phyloP scores from a whole-genome alignment of 2,888 invertebrate genomes.

The Laspeyria flexula region DNA sequence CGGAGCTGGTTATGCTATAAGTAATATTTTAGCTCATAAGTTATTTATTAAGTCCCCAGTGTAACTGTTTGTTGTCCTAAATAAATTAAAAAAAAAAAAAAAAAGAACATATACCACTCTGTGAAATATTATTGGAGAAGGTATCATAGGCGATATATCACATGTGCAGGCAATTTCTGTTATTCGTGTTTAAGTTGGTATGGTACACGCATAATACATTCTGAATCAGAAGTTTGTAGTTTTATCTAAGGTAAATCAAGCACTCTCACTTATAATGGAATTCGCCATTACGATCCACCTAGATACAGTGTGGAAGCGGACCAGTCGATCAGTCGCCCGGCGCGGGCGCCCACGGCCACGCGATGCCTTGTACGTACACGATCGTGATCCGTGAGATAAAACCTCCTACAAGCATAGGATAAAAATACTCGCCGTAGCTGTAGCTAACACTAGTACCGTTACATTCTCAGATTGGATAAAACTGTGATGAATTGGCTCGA shows the following conservation, averaged over 20 bases:
- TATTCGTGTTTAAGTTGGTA: too few relatives aligned
- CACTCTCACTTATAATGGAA: constrained; percentile 65
- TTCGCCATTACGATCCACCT: constrained; percentile 53
- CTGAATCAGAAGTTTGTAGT: constrained; percentile 20
- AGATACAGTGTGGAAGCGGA: constrained; percentile 53
- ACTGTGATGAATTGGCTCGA: constrained; percentile 16
- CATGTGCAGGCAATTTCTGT: too few relatives aligned
- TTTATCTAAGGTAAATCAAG: constrained; percentile 29
- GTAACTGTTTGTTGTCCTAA: too few relatives aligned
- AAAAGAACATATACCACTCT: too few relatives aligned
- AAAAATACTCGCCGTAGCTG: constrained; percentile 19
- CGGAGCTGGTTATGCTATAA: too few relatives aligned
- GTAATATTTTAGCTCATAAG: too few relatives aligned
- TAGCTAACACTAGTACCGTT: constrained; percentile 21
- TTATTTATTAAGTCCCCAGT: too few relatives aligned
- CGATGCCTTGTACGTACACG: constrained; percentile 25
- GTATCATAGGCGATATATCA: too few relatives aligned
- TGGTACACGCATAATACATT: neutral
- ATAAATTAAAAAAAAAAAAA: too few relatives aligned
- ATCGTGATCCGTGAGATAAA: constrained; percentile 27
- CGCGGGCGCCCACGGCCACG: constrained; percentile 53
- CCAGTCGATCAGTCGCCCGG: constrained; percentile 46
- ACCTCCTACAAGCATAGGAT: constrained; percentile 18
- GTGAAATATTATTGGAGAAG: too few relatives aligned
- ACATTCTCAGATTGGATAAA: constrained; percentile 12